Conservation (phyloP, 2,113 vertebrate species). For the Leptosomus discolor region DNA sequence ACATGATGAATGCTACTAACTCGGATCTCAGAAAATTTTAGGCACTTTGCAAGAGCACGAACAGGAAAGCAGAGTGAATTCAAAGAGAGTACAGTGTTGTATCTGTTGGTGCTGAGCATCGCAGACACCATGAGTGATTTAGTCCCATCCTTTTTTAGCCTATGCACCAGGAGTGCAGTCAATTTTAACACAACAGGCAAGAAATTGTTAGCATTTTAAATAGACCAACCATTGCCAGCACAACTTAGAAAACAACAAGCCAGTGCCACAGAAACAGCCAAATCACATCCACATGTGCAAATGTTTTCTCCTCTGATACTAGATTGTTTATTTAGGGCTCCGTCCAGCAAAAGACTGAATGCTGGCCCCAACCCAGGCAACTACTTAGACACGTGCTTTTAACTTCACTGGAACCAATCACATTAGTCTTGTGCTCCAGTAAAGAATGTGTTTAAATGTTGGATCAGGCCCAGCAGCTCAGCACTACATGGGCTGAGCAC, state of each 20-base stretch:
- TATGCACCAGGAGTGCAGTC: not conserved
- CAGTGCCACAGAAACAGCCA: slow-evolving; percentile 25
- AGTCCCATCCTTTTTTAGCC: not conserved
- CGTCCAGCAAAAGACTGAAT: not conserved
- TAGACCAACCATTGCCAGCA: not conserved
- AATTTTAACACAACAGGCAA: slow-evolving; percentile 15
- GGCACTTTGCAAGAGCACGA: not conserved
- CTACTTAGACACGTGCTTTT: slow-evolving; percentile 22
- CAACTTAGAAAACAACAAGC: slow-evolving; percentile 4
- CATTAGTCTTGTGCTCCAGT: not conserved
- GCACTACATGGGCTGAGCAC: not conserved
- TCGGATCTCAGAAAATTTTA: not conserved
- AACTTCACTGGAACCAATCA: not conserved
- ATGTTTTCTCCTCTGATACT: not conserved
- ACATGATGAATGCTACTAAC: not conserved
- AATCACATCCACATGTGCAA: slow-evolving; percentile 26
- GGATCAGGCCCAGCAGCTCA: not conserved
- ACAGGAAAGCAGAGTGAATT: not conserved
- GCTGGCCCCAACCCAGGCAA: not conserved
- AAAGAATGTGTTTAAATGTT: not conserved
- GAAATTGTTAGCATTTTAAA: slow-evolving; percentile 16
- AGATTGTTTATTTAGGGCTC: slow-evolving; percentile 31
- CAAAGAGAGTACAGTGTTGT: not conserved
- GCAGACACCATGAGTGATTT: not conserved
- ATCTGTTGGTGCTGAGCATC: not conserved